Evolutionary conservation across 35 echinoderm and acorn worm species (phyloP).

Genomic region (Amphiura filiformis): DNA sequence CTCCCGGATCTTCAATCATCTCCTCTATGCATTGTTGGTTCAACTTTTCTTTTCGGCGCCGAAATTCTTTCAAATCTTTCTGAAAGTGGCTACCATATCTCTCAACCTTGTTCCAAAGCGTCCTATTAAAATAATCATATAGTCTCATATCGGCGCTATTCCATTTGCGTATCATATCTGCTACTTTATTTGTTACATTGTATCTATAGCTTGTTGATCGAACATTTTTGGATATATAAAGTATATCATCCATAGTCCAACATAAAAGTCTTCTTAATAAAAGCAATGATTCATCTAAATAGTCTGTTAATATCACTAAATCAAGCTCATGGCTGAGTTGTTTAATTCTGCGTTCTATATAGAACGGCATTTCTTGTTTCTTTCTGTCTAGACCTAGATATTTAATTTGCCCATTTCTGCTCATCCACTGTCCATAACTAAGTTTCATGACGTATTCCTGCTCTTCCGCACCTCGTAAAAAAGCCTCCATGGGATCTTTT

Average conservation of each 20-base stretch:
- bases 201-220: slow-evolving; percentile 19
- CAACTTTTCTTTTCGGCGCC: not conserved
- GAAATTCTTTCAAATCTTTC: slow-evolving; percentile 41
- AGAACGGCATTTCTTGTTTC: slow-evolving; percentile 13
- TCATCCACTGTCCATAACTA: slow-evolving; percentile 4
- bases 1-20: not conserved
- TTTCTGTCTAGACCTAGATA: slow-evolving; percentile 57
- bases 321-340: slow-evolving; percentile 54
- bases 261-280: slow-evolving; percentile 64
- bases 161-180: slow-evolving; percentile 19
- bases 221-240: slow-evolving; percentile 63
- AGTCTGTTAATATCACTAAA: slow-evolving; percentile 73
- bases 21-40: slow-evolving; percentile 30
- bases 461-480: slow-evolving; percentile 37
- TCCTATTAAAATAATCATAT: slow-evolving; percentile 61
- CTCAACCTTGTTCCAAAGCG: slow-evolving; percentile 47
- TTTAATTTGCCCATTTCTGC: slow-evolving; percentile 65
- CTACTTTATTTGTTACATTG: not conserved
- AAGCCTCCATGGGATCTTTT: slow-evolving; percentile 47
- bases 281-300: slow-evolving; percentile 71
- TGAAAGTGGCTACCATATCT: slow-evolving; percentile 37
- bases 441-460: slow-evolving; percentile 16
- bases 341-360: slow-evolving; percentile 22
- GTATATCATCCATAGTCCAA: slow-evolving; percentile 83
- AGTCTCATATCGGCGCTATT: slow-evolving; percentile 45